Percentiles rank a stretch among this genome's conserved stretches.
Evolutionary conservation across 1,140 invertebrate genomes (phyloP).

Genomic region (Paracyclopina nana): DNA sequence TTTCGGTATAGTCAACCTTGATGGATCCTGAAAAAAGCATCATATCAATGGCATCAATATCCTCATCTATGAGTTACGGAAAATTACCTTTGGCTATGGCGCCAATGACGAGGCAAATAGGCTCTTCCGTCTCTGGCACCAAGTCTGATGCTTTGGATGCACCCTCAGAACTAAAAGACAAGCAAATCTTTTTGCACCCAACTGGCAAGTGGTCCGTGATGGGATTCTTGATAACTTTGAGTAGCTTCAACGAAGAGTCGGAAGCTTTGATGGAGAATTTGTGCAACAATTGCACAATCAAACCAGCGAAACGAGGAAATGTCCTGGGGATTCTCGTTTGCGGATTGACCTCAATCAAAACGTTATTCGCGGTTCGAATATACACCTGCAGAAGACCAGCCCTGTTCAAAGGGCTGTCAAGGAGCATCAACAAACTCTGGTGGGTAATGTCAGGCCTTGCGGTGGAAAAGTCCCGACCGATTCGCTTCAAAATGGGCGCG

Average conservation of each 20-base stretch:
- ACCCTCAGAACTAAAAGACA: conserved; percentile 66
- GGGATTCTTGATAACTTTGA: conserved; percentile 97
- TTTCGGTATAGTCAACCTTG: conserved; percentile 65
- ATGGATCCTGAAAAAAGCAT: conserved; percentile 7
- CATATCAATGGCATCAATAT: background rate
- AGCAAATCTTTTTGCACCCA: conserved; percentile 71
- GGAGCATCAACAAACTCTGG: conserved; percentile 83
- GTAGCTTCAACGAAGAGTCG: conserved; percentile 66
- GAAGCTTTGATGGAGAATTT: conserved; percentile 77
- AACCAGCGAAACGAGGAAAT: conserved; percentile 84
- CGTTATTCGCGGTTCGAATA: conserved; percentile 86
- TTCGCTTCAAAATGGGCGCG: conserved; percentile 54
- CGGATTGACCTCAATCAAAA: conserved; percentile 93
- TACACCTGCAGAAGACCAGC: conserved; percentile 51
- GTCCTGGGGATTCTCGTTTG: conserved; percentile 95
- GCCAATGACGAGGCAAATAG: conserved; percentile 75
- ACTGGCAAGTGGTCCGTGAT: conserved; percentile 84
- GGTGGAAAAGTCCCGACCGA: conserved; percentile 56
- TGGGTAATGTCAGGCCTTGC: conserved; percentile 86
- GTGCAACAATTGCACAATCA: conserved; percentile 82
- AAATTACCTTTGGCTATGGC: conserved; percentile 96
- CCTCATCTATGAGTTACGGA: conserved; percentile 35
- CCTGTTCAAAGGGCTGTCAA: conserved; percentile 82
- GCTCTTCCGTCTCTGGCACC: conserved; percentile 49
- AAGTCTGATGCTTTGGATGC: conserved; percentile 54